A percentile compares a stretch with the other conserved stretches of the same genome.
phyloP scores from a whole-genome alignment of 1,140 invertebrate species.

The Thaumetopoea pityocampa region DNA sequence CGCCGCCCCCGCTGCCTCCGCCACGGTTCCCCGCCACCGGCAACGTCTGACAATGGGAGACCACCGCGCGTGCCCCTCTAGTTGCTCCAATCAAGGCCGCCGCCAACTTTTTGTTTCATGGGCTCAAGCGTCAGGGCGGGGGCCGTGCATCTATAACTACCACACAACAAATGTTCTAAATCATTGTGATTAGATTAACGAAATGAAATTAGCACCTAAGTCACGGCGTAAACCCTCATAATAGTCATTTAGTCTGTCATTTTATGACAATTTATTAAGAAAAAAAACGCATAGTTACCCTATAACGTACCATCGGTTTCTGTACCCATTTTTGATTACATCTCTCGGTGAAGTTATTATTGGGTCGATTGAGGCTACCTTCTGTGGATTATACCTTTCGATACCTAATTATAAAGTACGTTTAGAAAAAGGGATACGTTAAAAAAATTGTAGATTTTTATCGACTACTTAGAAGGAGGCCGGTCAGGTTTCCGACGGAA shows the following conservation, averaged over 20 bases:
- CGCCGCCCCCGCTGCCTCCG: slow-evolving; percentile 81
- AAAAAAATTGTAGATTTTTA: slow-evolving; percentile 52
- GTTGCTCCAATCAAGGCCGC: slow-evolving; percentile 76
- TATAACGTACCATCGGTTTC: slow-evolving; percentile 62
- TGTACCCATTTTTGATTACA: slow-evolving; percentile 62
- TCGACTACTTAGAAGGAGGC: slow-evolving; percentile 25
- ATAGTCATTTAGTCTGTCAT: slow-evolving; percentile 69
- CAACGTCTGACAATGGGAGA: slow-evolving; percentile 82
- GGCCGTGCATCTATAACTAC: slow-evolving; percentile 65
- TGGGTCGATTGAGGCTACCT: slow-evolving; percentile 17
- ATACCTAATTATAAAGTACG: slow-evolving; percentile 44
- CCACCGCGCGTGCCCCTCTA: slow-evolving; percentile 65
- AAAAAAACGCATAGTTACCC: slow-evolving; percentile 53
- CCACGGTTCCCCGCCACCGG: slow-evolving; percentile 81
- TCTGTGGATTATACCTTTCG: slow-evolving; percentile 43
- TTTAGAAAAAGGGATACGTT: slow-evolving; percentile 32
- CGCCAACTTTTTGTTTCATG: slow-evolving; percentile 75
- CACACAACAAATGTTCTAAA: slow-evolving; percentile 75
- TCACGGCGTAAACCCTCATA: slow-evolving; percentile 63
- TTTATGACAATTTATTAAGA: slow-evolving; percentile 69
- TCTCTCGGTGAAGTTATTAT: slow-evolving; percentile 16
- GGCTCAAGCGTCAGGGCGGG: slow-evolving; percentile 65
- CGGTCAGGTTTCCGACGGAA: slow-evolving; percentile 9
- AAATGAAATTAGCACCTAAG: slow-evolving; percentile 63
- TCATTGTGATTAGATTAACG: slow-evolving; percentile 70